A percentile compares a stretch with the other conserved stretches of the same genome.
Evolutionary conservation across 2,888 invertebrate genomes (phyloP).

Genomic region (Ophraella communa): DNA sequence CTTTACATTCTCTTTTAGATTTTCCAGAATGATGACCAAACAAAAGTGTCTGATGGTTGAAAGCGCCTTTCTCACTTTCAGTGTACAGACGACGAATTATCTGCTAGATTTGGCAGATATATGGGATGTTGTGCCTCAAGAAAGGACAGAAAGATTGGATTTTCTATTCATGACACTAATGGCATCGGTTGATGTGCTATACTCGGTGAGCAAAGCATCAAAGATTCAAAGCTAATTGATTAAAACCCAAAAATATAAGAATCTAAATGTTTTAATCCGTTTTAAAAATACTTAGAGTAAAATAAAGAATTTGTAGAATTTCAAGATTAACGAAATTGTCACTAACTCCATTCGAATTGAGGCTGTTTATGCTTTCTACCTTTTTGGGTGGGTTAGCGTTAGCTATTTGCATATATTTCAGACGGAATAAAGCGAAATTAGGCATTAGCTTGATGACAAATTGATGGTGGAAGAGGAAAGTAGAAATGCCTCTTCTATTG

Average conservation of each 20-base stretch:
- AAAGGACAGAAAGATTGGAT: constrained; percentile 28
- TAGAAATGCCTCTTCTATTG: constrained; percentile 19
- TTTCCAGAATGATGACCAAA: constrained; percentile 18
- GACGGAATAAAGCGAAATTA: constrained; percentile 21
- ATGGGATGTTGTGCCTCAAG: constrained; percentile 6
- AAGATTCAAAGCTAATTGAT: neutral
- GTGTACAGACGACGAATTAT: constrained; percentile 14
- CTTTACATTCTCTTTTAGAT: constrained; percentile 14
- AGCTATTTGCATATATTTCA: constrained; percentile 28
- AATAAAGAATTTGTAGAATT: neutral
- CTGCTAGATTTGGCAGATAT: constrained; percentile 31
- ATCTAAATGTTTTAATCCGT: neutral
- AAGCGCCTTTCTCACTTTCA: constrained; percentile 8
- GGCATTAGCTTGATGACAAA: constrained; percentile 29
- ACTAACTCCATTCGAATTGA: constrained; percentile 4
- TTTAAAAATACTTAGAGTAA: neutral
- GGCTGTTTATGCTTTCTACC: neutral
- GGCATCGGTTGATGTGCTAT: constrained; percentile 12
- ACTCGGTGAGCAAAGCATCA: neutral
- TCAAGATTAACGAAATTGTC: neutral
- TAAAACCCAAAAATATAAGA: too few species aligned
- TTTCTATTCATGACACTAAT: constrained; percentile 15
- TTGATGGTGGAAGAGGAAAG: constrained; percentile 18
- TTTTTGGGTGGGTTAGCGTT: constrained; percentile 10
- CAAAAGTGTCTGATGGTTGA: constrained; percentile 22